phyloP scores from a whole-genome alignment of 1,140 invertebrate species.

The Neodiprion lecontei region DNA sequence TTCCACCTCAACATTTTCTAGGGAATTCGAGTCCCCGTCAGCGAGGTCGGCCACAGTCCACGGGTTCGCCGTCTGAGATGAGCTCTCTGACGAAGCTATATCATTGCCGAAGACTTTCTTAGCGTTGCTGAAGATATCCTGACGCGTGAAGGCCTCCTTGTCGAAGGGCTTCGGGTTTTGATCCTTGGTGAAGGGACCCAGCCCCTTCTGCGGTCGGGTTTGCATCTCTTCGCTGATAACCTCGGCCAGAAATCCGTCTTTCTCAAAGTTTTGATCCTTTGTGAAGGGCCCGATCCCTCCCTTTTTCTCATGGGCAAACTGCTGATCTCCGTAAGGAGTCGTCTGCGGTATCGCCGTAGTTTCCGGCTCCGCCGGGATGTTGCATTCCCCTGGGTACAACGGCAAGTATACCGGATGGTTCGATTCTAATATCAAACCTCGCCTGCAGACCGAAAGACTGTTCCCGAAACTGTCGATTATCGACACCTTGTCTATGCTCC shows the following conservation, averaged over 20 bases:
- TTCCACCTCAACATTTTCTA: conserved; percentile 44
- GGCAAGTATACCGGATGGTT: conserved; percentile 74
- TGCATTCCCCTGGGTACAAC: conserved; percentile 80
- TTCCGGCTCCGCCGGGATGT: conserved; percentile 55
- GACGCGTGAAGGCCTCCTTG: conserved; percentile 10
- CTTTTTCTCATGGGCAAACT: conserved; percentile 29
- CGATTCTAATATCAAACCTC: conserved; percentile 76
- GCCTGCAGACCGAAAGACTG: conserved; percentile 80
- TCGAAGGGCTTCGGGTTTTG: conserved; percentile 38
- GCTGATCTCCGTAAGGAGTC: conserved; percentile 23
- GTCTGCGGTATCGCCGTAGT: conserved; percentile 15
- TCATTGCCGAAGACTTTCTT: conserved; percentile 21
- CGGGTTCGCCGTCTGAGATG: conserved; percentile 34
- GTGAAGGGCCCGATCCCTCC: conserved; percentile 47
- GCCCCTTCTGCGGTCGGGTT: conserved; percentile 33
- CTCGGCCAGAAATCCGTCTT: conserved; percentile 30
- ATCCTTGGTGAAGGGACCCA: conserved; percentile 54
- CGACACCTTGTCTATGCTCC: conserved; percentile 83
- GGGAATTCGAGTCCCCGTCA: conserved; percentile 49
- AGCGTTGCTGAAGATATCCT: conserved; percentile 19
- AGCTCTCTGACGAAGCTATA: conserved; percentile 16
- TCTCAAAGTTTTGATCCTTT: conserved; percentile 53
- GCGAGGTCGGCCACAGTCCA: conserved; percentile 51
- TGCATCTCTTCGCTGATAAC: conserved; percentile 26
- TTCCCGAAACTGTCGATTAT: conserved; percentile 87